Evolutionary conservation across 2,888 invertebrate genomes (phyloP), one percentile per base, ranked within the genome.

Genomic region (Drosophila gaucha): DNA sequence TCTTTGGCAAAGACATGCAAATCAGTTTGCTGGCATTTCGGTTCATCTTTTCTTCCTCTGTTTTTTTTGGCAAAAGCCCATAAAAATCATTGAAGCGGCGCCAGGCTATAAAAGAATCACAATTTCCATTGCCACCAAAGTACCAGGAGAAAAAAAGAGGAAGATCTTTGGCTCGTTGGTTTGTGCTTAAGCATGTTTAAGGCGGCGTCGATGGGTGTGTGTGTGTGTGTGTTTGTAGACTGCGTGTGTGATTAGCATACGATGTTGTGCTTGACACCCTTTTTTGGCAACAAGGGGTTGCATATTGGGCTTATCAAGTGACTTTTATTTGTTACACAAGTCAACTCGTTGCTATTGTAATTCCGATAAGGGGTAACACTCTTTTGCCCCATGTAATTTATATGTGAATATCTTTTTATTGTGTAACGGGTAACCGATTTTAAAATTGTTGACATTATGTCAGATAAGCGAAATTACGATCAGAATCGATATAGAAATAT

Each of bases 41-140:
- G 51, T 54, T 70, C 38, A 46, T 28, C 39, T 39, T 51, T 39
- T 22, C 14, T 12, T 73, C 22, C 20, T n/a, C 46, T 39, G 35
- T 39, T 39, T 63, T 66, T 35, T 57, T 63, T 63, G 50, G 51
- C 66, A 60, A 60, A 67, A 67, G 57, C 68, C 72, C 86, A 89
- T 89, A 88, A 89, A 89, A 89, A 87, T 89, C 89, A 88, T 88
- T 89, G 74, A 80, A 86, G 78, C 88, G 84, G 78, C 78, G 75
- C 80, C 78, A 73, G 74, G 74, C 78, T 60, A 83, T 82, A 86
- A 82, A 80, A 78, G 68, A 80, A 69, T 74, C 80, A 80, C 72
- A 83, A 78, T 75, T 79, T 79, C 78, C 83, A 83, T 78, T 78
- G 71, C 60, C 70, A 67, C 46, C 24, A 54, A 60, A 60, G 60